Conservation (phyloP, 2,888 invertebrate species). For the Chrysolina haemoptera region DNA sequence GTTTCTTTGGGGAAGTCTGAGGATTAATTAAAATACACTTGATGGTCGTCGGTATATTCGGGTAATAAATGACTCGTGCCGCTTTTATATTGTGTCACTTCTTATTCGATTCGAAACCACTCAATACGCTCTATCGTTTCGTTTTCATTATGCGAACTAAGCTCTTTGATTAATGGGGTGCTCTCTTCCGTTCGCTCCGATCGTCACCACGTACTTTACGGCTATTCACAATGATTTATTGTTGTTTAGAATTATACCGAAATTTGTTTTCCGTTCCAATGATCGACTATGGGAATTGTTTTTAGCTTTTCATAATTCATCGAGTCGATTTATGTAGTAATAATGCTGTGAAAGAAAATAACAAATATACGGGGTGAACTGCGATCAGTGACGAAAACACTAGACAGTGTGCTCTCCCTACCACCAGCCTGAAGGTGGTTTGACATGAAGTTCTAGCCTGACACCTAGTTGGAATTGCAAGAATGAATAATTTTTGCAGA, state of each 20-base stretch:
- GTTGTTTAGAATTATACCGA: neutral
- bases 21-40: slow-evolving; percentile 29
- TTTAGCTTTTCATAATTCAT: too few species aligned
- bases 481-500: too few species aligned
- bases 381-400: too few species aligned
- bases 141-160: slow-evolving; percentile 15
- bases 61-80: slow-evolving; percentile 10
- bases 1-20: slow-evolving; percentile 27
- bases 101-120: slow-evolving; percentile 17
- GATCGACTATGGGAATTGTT: too few species aligned
- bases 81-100: slow-evolving; percentile 11
- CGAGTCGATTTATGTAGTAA: too few species aligned
- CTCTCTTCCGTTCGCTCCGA: slow-evolving; percentile 1
- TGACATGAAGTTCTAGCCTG: too few species aligned
- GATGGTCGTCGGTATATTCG: slow-evolving; percentile 16
- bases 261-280: neutral
- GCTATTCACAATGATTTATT: slow-evolving; percentile 4
- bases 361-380: too few species aligned
- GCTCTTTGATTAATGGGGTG: slow-evolving; percentile 13
- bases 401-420: too few species aligned
- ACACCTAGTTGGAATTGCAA: too few species aligned
- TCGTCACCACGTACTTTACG: slow-evolving; percentile 6
- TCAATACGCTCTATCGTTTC: slow-evolving; percentile 17
- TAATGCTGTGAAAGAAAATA: too few species aligned
- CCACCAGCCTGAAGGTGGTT: too few species aligned